phyloP scores from a whole-genome alignment of 1,140 invertebrate species.

The Formica selysi region DNA sequence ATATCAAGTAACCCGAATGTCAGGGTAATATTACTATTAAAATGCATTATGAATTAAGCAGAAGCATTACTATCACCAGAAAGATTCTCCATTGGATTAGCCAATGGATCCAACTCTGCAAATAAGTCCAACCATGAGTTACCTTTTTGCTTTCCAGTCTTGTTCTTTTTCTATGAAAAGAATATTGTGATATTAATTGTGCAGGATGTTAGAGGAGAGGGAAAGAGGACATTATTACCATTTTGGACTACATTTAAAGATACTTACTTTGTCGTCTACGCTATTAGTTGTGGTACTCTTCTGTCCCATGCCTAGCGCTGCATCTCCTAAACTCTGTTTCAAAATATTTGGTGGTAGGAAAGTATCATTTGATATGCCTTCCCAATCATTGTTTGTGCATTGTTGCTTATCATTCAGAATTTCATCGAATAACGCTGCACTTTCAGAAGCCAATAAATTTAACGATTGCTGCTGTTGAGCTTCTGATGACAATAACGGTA shows the following conservation, averaged over 20 bases:
- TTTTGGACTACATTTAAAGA: background rate
- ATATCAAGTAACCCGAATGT: conserved; percentile 45
- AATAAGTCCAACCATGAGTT: conserved; percentile 95
- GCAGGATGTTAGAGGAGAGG: no score
- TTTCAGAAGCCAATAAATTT: conserved; percentile 81
- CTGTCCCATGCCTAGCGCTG: conserved; percentile 69
- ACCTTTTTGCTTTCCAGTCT: conserved; percentile 79
- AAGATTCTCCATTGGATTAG: conserved; percentile 86
- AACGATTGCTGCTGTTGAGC: conserved; percentile 75
- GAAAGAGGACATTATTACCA: background rate
- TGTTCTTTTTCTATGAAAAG: conserved; percentile 77
- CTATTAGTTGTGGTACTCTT: conserved; percentile 40
- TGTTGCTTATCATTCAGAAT: conserved; percentile 79
- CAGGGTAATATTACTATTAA: conserved; percentile 31
- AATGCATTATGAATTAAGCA: conserved; percentile 75
- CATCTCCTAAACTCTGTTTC: conserved; percentile 83
- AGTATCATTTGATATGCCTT: conserved; percentile 79
- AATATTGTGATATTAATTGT: conserved; percentile 6
- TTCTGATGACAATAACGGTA: conserved; percentile 69
- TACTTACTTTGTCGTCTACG: conserved; percentile 67
- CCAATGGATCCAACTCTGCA: conserved; percentile 96
- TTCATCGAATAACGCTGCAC: conserved; percentile 82
- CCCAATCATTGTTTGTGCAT: conserved; percentile 77
- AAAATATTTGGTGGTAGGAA: conserved; percentile 84
- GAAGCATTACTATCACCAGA: conserved; percentile 80